Base-by-base conservation (phyloP, 2,113 vertebrate species). In the Daphoenositta chrysoptera region DNA sequence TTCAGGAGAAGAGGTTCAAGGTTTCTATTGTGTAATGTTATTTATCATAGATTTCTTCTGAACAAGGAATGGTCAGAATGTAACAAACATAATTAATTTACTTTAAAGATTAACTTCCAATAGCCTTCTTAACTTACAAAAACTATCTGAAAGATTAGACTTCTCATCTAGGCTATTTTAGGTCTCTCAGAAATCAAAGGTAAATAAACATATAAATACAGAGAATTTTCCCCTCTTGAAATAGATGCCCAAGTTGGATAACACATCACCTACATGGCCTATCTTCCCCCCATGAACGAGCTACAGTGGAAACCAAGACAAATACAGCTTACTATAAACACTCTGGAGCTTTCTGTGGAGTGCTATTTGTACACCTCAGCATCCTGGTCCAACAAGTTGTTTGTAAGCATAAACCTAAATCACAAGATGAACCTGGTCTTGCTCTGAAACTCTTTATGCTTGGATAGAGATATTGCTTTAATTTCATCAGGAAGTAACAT, bases 251-350 rank as follows among this genome's bases (percentile, higher is more conserved):
- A 24, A 51, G 1, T 24, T 63, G 22, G 44, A 31, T 68, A 48
- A 71, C 1, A 2, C 51, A 58, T 47, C 15, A 31, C 18, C 17
- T 51, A 10, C 6, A 17, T 57, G 37, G 27, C 9, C 24, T 60
- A 0, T 63, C 19, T 82, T 63, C 19, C 27, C 2, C 2, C 8
- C 1, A 1, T 70, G 61, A 77, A 58, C 2, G 1, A 87, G 13
- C 27, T 58, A 10, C 24, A 64, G 18, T 23, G 23, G 15, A 70
- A 87, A 37, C 12, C 30, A 63, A 65, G 26, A 63, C 15, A 89
- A 65, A 58, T 3, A 47, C 17, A 37, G 8, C 24, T 66, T 45
- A 53, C 13, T 56, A 4, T 18, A 58, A 84, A 54, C 8, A n/a
- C 11, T 45, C 13, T 6, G 33, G 24, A 75, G 31, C 16, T 54